Evolutionary conservation across 2,113 vertebrate species (phyloP).

Genomic region (Cyrtonyx montezumae): DNA sequence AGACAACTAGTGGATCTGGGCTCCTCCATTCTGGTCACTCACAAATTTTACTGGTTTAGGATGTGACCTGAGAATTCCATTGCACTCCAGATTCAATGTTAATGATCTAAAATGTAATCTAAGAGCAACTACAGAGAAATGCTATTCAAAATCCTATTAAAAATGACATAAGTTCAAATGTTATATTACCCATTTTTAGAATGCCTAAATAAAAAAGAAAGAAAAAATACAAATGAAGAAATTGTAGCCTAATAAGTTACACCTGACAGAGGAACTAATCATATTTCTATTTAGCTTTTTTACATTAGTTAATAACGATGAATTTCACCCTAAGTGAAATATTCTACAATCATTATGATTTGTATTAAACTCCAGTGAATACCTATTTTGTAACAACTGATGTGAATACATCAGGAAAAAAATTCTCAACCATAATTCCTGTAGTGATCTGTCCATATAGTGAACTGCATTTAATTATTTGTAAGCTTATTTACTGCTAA

Average conservation of each 20-base stretch:
- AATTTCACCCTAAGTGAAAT: neutral
- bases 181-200: neutral
- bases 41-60: too few species aligned
- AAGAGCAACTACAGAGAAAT: slow-evolving; percentile 15
- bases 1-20: too few species aligned
- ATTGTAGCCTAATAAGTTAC: neutral
- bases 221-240: neutral
- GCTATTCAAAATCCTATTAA: slow-evolving; percentile 29
- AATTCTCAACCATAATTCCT: neutral
- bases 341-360: neutral
- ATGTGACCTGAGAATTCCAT: too few species aligned
- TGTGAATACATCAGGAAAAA: neutral
- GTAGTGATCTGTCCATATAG: neutral
- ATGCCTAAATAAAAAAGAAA: neutral
- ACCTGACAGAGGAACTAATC: neutral
- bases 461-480: slow-evolving; percentile 46
- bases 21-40: too few species aligned
- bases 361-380: slow-evolving; percentile 36
- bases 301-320: neutral
- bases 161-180: neutral
- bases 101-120: slow-evolving; percentile 15
- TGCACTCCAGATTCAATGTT: neutral
- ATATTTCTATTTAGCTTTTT: neutral
- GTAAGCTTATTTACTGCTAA: slow-evolving; percentile 31
- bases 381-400: slow-evolving; percentile 17